Evolutionary conservation across 2,888 invertebrate genomes (phyloP).

Genomic region (Tenodera sinensis): DNA sequence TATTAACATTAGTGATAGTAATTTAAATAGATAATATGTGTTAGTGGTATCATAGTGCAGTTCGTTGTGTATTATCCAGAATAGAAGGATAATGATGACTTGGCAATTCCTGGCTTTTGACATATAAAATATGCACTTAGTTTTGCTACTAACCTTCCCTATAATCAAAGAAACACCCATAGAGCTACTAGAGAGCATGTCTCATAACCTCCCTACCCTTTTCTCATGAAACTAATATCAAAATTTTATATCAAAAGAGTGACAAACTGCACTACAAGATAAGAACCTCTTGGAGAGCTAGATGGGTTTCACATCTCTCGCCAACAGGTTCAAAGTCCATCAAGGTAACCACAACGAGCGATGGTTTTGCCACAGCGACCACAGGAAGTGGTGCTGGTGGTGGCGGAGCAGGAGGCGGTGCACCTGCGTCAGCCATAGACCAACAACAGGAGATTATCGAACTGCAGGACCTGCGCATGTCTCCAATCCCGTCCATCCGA

Average conservation of each 20-base stretch:
- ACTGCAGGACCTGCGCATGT: conserved; percentile 80
- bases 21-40: neutral
- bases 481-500: conserved; percentile 76
- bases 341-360: conserved; percentile 11
- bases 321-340: conserved; percentile 11
- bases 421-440: neutral
- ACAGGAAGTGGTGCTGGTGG: neutral
- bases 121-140: neutral
- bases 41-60: neutral
- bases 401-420: neutral
- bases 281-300: neutral
- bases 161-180: neutral
- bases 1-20: neutral
- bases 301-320: neutral
- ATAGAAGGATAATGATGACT: neutral
- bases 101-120: neutral
- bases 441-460: conserved; percentile 77
- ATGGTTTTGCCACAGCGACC: conserved; percentile 21
- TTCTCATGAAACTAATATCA: neutral
- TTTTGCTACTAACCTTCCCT: neutral
- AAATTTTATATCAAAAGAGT: neutral
- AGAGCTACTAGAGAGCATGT: neutral
- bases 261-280: neutral
- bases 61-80: neutral
- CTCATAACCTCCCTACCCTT: neutral